phyloP scores from a whole-genome alignment of 2,888 invertebrate genomes.

The Rhagophthalmus giganteus region DNA sequence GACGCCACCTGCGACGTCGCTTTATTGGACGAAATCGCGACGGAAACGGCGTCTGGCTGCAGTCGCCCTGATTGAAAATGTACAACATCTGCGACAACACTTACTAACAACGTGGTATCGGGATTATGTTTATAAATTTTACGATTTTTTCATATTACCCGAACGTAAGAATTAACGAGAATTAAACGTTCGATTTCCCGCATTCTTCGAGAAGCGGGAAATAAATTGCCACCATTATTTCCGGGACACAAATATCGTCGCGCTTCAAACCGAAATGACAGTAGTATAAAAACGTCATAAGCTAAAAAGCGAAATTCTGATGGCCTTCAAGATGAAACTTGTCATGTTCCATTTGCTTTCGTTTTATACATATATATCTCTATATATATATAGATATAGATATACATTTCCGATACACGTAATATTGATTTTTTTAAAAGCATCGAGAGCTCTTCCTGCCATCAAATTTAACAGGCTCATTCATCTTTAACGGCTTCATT shows the following conservation, averaged over 20 bases:
- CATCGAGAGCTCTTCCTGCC: slow-evolving; percentile 12
- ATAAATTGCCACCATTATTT: neutral
- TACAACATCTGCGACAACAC: slow-evolving; percentile 20
- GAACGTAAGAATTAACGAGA: neutral
- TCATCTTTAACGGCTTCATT: slow-evolving; percentile 23
- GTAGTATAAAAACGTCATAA: slow-evolving; percentile 16
- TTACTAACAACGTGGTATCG: slow-evolving; percentile 8
- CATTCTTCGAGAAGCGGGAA: neutral
- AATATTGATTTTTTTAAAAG: slow-evolving; percentile 29
- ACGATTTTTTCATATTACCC: neutral
- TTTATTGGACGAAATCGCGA: slow-evolving; percentile 32
- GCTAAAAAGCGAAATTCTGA: slow-evolving; percentile 23
- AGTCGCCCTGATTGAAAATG: slow-evolving; percentile 18
- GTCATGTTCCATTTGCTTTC: slow-evolving; percentile 27
- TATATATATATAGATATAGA: no score
- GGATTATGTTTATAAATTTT: slow-evolving; percentile 2
- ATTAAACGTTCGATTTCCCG: neutral
- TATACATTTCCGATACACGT: slow-evolving; percentile 23
- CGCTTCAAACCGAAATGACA: neutral
- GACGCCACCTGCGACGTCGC: slow-evolving; percentile 32
- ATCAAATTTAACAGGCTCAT: slow-evolving; percentile 18
- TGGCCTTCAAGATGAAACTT: slow-evolving; percentile 23
- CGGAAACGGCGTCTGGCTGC: slow-evolving; percentile 13
- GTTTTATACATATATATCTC: no score
- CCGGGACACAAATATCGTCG: neutral